A percentile compares a stretch with the other conserved stretches of the same genome.
Conservation (phyloP, 2,113 vertebrate genomes). For the Oreotrochilus melanogaster region DNA sequence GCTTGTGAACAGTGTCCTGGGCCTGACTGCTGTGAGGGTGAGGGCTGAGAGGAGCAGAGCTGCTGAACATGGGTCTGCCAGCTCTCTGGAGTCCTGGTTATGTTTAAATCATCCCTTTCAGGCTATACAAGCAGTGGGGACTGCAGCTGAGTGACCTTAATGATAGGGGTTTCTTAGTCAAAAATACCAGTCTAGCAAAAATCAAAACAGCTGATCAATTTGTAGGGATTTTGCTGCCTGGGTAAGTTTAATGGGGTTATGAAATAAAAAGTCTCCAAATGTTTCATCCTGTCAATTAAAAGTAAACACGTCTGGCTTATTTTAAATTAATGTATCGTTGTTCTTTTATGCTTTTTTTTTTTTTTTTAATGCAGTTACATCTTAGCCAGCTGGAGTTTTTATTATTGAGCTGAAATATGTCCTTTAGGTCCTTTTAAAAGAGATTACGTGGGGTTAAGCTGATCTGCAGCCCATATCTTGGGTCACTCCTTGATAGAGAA, state of each 20-base stretch:
- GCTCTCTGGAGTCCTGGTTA: background rate
- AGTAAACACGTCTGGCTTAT: background rate
- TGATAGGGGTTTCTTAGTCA: background rate
- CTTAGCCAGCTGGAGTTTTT: background rate
- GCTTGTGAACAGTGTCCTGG: background rate
- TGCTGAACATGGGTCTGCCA: background rate
- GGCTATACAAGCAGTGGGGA: background rate
- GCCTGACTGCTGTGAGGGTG: background rate
- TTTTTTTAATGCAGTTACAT: background rate
- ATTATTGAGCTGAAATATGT: background rate
- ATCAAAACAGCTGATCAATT: background rate
- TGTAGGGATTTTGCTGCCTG: background rate
- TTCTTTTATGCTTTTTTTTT: background rate
- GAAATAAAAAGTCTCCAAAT: background rate
- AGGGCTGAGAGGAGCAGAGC: background rate
- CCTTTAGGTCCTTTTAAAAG: background rate
- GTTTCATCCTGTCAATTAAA: background rate
- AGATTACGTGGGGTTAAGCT: background rate
- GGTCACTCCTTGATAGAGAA: background rate
- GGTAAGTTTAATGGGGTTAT: background rate
- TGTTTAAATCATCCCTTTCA: background rate
- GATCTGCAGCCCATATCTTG: background rate
- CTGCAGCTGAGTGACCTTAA: background rate
- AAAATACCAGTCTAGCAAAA: background rate
- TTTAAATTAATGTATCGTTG: background rate